Conservation (phyloP, 2,888 invertebrate species). For the Buathra laborator region DNA sequence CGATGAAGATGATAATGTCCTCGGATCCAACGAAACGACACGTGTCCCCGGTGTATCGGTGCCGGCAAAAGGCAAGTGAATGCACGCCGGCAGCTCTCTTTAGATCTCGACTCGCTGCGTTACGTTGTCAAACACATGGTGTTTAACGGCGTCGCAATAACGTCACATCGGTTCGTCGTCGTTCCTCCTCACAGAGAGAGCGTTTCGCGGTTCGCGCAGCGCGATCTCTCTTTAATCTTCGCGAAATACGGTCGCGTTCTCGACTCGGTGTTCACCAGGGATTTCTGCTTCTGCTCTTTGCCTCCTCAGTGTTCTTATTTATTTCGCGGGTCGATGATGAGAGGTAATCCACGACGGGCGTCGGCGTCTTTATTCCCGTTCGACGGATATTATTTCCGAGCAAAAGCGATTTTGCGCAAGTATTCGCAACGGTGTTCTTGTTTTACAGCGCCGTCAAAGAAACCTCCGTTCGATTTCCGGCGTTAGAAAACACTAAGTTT, state of each 20-base stretch:
- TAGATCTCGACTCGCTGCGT: conserved; percentile 82
- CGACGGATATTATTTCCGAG: conserved; percentile 44
- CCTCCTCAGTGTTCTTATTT: conserved; percentile 31
- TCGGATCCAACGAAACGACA: conserved; percentile 77
- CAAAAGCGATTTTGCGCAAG: conserved; percentile 19
- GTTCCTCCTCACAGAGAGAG: conserved; percentile 71
- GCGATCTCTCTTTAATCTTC: conserved; percentile 64
- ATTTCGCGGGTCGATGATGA: conserved; percentile 53
- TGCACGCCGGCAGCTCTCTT: conserved; percentile 71
- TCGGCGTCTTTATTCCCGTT: conserved; percentile 53
- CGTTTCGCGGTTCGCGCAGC: conserved; percentile 48
- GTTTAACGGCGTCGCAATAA: conserved; percentile 82
- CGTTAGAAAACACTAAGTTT: no score
- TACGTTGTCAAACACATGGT: conserved; percentile 84
- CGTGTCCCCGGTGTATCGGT: conserved; percentile 78
- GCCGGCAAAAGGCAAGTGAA: conserved; percentile 67
- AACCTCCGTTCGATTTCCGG: no score
- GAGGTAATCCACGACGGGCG: conserved; percentile 39
- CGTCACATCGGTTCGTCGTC: conserved; percentile 72
- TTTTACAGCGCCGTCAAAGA: neutral
- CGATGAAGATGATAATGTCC: conserved; percentile 67
- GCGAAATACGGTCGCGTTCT: conserved; percentile 41
- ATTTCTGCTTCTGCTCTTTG: conserved; percentile 49
- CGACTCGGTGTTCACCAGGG: conserved; percentile 54
- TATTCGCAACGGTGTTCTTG: neutral